A percentile compares a stretch with the other conserved stretches of the same genome.
These are phyloP conservation scores for Mola mola DNA, from an alignment of 2,113 vertebrate genomes.

Conservation along the genomic window DNA sequence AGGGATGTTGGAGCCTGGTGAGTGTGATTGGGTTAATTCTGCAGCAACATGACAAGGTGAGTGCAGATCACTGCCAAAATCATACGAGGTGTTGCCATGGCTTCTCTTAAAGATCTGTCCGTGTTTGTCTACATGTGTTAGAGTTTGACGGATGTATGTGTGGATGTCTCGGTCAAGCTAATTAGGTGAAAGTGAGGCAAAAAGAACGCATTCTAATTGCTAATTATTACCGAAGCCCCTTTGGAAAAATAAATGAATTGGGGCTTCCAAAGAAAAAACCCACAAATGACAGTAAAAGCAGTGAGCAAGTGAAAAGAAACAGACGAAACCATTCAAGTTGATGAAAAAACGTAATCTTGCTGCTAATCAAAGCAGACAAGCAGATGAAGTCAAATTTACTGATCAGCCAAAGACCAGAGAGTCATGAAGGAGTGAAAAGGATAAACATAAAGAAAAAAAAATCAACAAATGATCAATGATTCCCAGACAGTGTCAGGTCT, in stretches of 20 bases:
- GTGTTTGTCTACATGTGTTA: conserved; percentile 13
- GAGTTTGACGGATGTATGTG: background rate
- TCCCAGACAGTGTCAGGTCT: conserved; percentile 71
- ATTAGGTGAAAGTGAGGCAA: conserved; percentile 74
- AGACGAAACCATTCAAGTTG: conserved; percentile 8
- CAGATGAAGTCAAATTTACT: background rate
- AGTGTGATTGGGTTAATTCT: conserved; percentile 41
- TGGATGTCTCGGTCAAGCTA: conserved; percentile 69
- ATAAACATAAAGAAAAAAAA: background rate
- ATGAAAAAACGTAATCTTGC: too few species aligned
- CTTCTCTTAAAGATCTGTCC: conserved; percentile 38
- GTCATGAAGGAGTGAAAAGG: background rate
- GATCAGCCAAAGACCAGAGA: background rate
- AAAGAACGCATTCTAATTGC: conserved; percentile 81
- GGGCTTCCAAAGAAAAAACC: conserved; percentile 20
- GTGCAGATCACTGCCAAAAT: conserved; percentile 30
- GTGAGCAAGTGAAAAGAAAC: background rate
- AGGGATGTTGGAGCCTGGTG: conserved; percentile 7
- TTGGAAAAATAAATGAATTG: conserved; percentile 70
- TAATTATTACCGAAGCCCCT: conserved; percentile 74
- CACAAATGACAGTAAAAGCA: conserved; percentile 41
- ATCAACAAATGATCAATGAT: conserved; percentile 66
- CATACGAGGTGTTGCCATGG: conserved; percentile 48
- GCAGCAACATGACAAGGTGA: conserved; percentile 42
- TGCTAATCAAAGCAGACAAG: too few species aligned